Percentiles rank a stretch among this genome's conserved stretches.
Conservation (phyloP, 2,888 invertebrate species). For the Stenodema calcarata region DNA sequence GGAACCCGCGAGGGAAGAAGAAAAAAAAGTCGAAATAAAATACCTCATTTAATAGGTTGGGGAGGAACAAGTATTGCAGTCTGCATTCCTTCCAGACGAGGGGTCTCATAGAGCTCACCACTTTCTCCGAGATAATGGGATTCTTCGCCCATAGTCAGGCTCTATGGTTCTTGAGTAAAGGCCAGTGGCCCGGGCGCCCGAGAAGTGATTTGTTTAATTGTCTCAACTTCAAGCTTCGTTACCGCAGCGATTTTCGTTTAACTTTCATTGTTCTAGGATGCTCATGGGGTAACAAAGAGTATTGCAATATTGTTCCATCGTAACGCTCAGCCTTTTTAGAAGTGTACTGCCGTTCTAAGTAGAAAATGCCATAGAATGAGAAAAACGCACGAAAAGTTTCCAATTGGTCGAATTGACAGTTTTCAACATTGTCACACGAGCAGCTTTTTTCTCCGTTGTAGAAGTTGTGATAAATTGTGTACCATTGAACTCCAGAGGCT, state of each 20-base stretch:
- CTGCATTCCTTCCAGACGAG: not conserved
- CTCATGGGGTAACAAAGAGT: not conserved
- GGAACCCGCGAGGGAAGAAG: not conserved
- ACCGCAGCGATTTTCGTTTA: not conserved
- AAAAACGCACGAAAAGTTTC: too few species aligned
- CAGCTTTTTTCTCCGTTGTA: too few species aligned
- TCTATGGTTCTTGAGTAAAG: not conserved
- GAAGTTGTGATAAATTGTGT: too few species aligned
- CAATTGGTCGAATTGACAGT: too few species aligned
- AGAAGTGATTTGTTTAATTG: not conserved
- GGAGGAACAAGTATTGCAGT: not conserved
- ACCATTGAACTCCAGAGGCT: too few species aligned
- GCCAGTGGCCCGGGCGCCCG: not conserved
- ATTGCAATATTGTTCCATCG: too few species aligned
- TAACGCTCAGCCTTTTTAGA: too few species aligned
- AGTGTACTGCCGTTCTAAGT: too few species aligned
- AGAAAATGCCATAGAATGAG: too few species aligned
- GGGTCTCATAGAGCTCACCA: not conserved
- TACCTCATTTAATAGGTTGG: slow-evolving; percentile 11
- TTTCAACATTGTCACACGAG: too few species aligned
- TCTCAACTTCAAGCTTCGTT: not conserved
- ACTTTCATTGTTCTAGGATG: not conserved
- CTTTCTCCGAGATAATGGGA: not conserved
- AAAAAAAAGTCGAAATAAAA: not conserved
- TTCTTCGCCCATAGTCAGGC: not conserved